A percentile compares a stretch with the other conserved stretches of the same genome.
These are phyloP conservation scores for Dicycla oo DNA, from an alignment of 2,888 invertebrate genomes.

Conservation along the genomic window DNA sequence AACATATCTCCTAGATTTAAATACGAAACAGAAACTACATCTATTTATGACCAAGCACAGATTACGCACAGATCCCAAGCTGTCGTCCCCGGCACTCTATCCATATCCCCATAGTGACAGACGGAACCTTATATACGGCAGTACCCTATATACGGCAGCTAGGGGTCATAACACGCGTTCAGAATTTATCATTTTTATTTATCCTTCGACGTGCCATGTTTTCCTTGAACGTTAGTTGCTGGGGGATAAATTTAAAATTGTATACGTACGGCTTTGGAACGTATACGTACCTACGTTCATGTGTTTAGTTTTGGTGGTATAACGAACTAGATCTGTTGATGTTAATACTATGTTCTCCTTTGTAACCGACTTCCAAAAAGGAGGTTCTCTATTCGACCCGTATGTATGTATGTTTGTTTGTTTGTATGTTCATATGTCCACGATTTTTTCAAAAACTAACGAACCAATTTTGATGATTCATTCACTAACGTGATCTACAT, in stretches of 20 bases:
- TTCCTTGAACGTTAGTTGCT: slow-evolving; percentile 47
- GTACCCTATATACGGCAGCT: slow-evolving; percentile 34
- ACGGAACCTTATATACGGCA: slow-evolving; percentile 37
- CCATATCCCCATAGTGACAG: slow-evolving; percentile 51
- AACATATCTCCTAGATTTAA: neutral
- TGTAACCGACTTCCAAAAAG: no score
- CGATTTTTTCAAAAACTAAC: no score
- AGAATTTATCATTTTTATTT: slow-evolving; percentile 64
- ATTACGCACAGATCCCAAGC: slow-evolving; percentile 10
- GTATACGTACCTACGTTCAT: neutral
- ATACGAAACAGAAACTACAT: neutral
- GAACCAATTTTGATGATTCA: no score
- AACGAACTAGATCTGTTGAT: no score
- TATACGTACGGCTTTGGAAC: neutral
- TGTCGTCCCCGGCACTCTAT: slow-evolving; percentile 41
- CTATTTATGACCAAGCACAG: neutral
- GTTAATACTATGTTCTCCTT: neutral
- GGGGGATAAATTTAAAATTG: slow-evolving; percentile 49
- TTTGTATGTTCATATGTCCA: no score
- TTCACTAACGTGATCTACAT: no score
- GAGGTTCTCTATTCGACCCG: no score
- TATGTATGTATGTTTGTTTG: no score
- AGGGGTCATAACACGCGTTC: slow-evolving; percentile 60
- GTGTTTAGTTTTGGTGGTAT: neutral
- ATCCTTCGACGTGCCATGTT: slow-evolving; percentile 62